Evolutionary conservation across 2,888 invertebrate genomes (phyloP).

Genomic region (Autographa pulchrina): DNA sequence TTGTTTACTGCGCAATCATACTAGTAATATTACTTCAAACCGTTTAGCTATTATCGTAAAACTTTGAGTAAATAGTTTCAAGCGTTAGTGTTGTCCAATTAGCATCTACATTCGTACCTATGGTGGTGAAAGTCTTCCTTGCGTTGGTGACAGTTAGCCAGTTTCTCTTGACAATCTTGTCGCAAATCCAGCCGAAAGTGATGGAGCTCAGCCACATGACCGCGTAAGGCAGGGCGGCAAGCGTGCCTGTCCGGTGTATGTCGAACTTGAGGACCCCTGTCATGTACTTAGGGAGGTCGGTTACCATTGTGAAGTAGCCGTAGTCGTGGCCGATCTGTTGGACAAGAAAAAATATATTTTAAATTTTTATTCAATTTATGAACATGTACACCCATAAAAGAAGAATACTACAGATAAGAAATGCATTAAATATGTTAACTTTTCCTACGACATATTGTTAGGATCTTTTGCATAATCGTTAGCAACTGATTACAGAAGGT

Average conservation of each 20-base stretch:
- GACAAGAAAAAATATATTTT: conserved; percentile 6
- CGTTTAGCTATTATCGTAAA: conserved; percentile 30
- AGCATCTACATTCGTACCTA: conserved; percentile 85
- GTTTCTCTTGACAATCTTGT: conserved; percentile 91
- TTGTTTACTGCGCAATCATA: conserved; percentile 1
- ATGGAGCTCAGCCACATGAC: conserved; percentile 92
- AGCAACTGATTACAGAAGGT: no score
- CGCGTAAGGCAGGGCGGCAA: conserved; percentile 91
- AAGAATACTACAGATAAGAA: no score
- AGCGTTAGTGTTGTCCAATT: conserved; percentile 44
- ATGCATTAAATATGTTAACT: no score
- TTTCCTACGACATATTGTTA: no score
- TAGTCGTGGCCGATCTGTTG: conserved; percentile 91
- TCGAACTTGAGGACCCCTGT: conserved; percentile 91
- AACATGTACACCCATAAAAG: no score
- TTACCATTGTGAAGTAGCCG: conserved; percentile 93
- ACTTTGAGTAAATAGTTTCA: conserved; percentile 46
- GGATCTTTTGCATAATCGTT: no score
- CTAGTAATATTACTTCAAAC: conserved; percentile 9
- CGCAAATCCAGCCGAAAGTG: conserved; percentile 91
- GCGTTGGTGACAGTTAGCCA: conserved; percentile 89
- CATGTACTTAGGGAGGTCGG: conserved; percentile 92
- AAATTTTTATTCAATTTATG: no score
- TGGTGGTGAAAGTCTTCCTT: conserved; percentile 91
- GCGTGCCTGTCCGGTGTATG: conserved; percentile 90